These are phyloP conservation scores for Mirza zaza DNA, from an alignment of 2,113 vertebrate genomes.

Conservation along the genomic window DNA sequence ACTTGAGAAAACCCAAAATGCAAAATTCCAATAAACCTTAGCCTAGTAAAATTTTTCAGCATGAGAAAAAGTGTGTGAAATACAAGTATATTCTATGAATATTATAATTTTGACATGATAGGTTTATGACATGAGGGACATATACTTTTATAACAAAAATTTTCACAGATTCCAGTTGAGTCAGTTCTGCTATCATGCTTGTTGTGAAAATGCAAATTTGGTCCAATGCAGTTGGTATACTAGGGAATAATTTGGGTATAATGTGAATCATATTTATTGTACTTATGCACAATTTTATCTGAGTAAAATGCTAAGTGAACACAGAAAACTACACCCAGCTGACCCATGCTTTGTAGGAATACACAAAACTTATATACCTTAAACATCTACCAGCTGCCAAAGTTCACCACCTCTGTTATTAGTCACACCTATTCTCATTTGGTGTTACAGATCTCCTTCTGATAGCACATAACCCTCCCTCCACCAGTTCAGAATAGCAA, in stretches of 20 bases:
- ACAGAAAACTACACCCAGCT: neutral
- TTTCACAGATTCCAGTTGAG: neutral
- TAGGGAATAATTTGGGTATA: neutral
- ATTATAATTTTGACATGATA: neutral
- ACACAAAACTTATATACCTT: neutral
- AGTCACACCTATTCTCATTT: neutral
- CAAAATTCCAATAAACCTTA: neutral
- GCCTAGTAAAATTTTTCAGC: neutral
- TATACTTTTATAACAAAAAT: neutral
- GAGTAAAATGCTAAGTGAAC: neutral
- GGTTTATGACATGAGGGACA: neutral
- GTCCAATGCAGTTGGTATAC: no score
- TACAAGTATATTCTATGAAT: neutral
- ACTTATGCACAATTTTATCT: neutral
- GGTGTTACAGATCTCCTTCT: neutral
- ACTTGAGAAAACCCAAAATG: neutral
- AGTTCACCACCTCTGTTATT: accelerated
- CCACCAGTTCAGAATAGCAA: neutral
- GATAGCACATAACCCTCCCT: neutral
- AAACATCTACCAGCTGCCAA: neutral
- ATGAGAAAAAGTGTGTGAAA: neutral
- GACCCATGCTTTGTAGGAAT: neutral
- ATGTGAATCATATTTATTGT: neutral
- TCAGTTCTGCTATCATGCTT: neutral
- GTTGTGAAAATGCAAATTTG: neutral